phyloP scores from a whole-genome alignment of 2,888 invertebrate genomes.

The Euzophera pinguis region DNA sequence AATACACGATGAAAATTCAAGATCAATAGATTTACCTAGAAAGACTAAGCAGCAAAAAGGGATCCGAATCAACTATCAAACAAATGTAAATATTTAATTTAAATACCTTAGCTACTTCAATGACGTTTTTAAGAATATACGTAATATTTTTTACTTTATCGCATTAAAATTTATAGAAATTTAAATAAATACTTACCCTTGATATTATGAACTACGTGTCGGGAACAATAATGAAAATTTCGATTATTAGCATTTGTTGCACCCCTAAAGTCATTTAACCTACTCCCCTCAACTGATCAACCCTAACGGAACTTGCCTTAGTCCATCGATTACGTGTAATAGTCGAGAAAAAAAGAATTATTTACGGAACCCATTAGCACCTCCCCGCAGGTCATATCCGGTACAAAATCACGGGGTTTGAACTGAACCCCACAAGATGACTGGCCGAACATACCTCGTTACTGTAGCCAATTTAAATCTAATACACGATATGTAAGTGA shows the following conservation, averaged over 20 bases:
- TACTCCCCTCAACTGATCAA: slow-evolving; percentile 24
- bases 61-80: too few species aligned
- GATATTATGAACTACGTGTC: neutral
- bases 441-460: slow-evolving; percentile 38
- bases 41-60: too few species aligned
- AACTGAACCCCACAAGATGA: slow-evolving; percentile 46
- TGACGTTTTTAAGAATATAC: too few species aligned
- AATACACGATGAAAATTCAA: too few species aligned
- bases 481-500: slow-evolving; percentile 41
- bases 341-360: slow-evolving; percentile 42
- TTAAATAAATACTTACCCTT: too few species aligned
- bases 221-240: slow-evolving; percentile 1
- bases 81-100: too few species aligned
- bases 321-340: slow-evolving; percentile 41
- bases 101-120: too few species aligned
- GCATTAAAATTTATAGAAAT: too few species aligned
- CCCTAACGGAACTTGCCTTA: slow-evolving; percentile 36
- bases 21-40: too few species aligned
- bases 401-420: slow-evolving; percentile 55
- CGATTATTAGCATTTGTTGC: neutral
- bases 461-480: slow-evolving; percentile 49
- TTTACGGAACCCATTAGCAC: slow-evolving; percentile 64
- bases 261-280: slow-evolving; percentile 23
- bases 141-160: too few species aligned
- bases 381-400: slow-evolving; percentile 64